These are phyloP conservation scores for Drosophila santomea DNA, from an alignment of 1,140 invertebrate species.

Conservation along the genomic window DNA sequence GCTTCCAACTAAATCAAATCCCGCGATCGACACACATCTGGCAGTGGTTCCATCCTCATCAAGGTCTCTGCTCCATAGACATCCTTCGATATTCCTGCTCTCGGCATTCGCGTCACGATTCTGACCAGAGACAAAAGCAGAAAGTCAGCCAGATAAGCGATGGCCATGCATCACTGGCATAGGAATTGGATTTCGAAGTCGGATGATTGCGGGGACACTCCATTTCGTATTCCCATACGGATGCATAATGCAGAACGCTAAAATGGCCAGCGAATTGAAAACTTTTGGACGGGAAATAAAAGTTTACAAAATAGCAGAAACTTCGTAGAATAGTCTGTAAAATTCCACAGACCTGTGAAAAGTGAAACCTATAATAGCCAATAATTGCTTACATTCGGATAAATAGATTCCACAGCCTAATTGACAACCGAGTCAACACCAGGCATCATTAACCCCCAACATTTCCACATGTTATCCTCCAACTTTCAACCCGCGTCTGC, in stretches of 20 bases:
- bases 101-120: constrained; percentile 68
- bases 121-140: constrained; percentile 49
- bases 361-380: constrained; percentile 70
- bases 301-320: constrained; percentile 41
- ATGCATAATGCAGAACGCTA: constrained; percentile 30
- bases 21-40: constrained; percentile 57
- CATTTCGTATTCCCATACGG: constrained; percentile 39
- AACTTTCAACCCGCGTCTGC: constrained; percentile 41
- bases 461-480: constrained; percentile 57
- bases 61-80: constrained; percentile 45
- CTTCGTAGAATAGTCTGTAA: constrained; percentile 24
- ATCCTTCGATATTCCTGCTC: constrained; percentile 52
- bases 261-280: constrained; percentile 33
- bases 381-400: constrained; percentile 46
- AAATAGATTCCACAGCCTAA: constrained; percentile 39
- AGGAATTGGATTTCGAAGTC: constrained; percentile 22
- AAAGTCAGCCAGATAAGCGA: constrained; percentile 53
- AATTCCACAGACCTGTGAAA: constrained; percentile 39
- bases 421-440: constrained; percentile 19
- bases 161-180: constrained; percentile 53
- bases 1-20: constrained; percentile 64
- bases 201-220: constrained; percentile 38
- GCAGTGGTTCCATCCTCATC: constrained; percentile 29
- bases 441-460: constrained; percentile 52
- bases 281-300: constrained; percentile 48